A percentile compares a stretch with the other conserved stretches of the same genome.
Conservation (phyloP, 2,113 vertebrate genomes). For the Lasiurus cinereus region DNA sequence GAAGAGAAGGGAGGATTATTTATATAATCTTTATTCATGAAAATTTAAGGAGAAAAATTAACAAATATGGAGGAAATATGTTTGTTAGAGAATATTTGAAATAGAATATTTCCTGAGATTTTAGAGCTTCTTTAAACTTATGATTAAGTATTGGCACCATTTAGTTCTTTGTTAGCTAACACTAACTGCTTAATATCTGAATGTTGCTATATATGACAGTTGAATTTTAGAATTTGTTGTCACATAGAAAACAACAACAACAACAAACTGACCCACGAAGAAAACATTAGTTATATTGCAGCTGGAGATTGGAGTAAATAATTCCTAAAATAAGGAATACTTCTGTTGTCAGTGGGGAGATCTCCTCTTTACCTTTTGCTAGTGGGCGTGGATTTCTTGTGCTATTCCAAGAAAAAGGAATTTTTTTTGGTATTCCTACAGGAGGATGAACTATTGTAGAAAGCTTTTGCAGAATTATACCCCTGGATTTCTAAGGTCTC, state of each 20-base stretch:
- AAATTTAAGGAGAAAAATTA: constrained; percentile 11
- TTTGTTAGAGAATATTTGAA: neutral
- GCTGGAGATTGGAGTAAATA: neutral
- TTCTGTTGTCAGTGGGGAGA: neutral
- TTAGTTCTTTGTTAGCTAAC: neutral
- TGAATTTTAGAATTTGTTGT: constrained; percentile 7
- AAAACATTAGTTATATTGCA: neutral
- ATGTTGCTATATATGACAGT: neutral
- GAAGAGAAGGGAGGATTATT: neutral
- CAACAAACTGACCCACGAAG: too few relatives aligned
- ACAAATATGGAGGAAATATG: neutral
- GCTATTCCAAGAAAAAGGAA: neutral
- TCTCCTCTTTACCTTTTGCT: neutral
- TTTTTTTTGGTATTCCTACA: neutral
- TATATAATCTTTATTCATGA: neutral
- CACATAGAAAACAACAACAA: neutral
- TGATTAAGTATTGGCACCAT: neutral
- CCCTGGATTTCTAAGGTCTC: neutral
- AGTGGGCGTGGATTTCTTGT: neutral
- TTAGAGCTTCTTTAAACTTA: neutral
- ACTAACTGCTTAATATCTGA: neutral
- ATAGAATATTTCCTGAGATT: neutral
- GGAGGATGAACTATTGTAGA: neutral
- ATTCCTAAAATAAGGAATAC: neutral
- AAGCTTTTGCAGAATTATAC: neutral